Base-by-base conservation (phyloP, 2,888 invertebrate species). In the Branchellion lobata region DNA sequence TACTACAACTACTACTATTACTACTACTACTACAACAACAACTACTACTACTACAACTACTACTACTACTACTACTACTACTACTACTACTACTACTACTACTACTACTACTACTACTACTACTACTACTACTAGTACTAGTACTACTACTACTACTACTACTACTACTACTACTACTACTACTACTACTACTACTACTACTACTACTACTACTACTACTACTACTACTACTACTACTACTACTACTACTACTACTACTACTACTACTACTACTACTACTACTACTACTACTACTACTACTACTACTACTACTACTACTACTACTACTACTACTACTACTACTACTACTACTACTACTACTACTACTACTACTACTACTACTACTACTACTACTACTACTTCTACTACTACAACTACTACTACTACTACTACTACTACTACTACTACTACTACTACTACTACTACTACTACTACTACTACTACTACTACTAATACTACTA, bases 61-160 rank as follows among this genome's bases (percentile, higher is more conserved):
- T n/a, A n/a, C n/a, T n/a, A n/a, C n/a, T n/a, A n/a, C n/a, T n/a
- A n/a, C n/a, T n/a, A 72, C 36, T 72, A 53, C 51, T 24, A 31
- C 75, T 29, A 75, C 75, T 29, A 75, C 57, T 53, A 33, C 75
- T 2, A 40, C 75, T 40, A 51, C 29, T 31, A 75, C 75, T 75
- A 75, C 75, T 40, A 27, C 51, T 78, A 34, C 78, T n/a, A 78
- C 69, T 75, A 78, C 69, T 34, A 78, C 40, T 74, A 71, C 78
- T 36, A 78, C 69, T 3, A 73, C 36, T 31, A 78, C 36, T 34
- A 78, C 78, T 73, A 1, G n/a, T 34, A 40, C 24, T 24, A 21
- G 34, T 36, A 8, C 40, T 11, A 36, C 40, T 73, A 36, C 40
- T 73, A 0, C 33, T 73, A 73, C 1, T 5, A 73, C 40, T 36